These are phyloP conservation scores for Sminthurinus signatus DNA, from an alignment of 1,140 invertebrate genomes.

Conservation along the genomic window DNA sequence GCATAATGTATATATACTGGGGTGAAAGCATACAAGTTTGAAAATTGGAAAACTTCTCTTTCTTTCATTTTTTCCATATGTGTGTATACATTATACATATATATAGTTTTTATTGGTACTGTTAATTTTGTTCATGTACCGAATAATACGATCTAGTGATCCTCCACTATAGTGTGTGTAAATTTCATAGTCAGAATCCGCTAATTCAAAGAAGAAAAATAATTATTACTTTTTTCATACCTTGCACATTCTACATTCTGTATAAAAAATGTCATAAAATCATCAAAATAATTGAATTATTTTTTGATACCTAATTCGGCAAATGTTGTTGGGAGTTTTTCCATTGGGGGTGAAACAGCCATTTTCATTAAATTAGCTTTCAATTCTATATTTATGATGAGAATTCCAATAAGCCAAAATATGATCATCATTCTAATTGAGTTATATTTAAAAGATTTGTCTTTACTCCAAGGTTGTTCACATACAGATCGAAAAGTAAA, in stretches of 20 bases:
- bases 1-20: too few relatives aligned
- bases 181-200: conserved; percentile 9
- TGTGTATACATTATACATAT: not conserved
- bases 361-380: conserved; percentile 7
- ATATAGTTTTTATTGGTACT: not conserved
- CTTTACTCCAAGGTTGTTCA: conserved; percentile 3
- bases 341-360: conserved; percentile 3
- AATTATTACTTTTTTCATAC: too few relatives aligned
- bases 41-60: too few relatives aligned
- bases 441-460: not conserved
- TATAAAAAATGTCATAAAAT: too few relatives aligned
- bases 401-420: not conserved
- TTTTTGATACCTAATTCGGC: too few relatives aligned
- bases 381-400: conserved; percentile 1
- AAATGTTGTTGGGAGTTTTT: conserved; percentile 1
- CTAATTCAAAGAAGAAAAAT: too few relatives aligned
- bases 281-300: too few relatives aligned
- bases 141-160: conserved; percentile 2
- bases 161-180: conserved; percentile 7
- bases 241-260: too few relatives aligned
- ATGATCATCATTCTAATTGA: not conserved
- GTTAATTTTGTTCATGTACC: too few relatives aligned
- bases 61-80: not conserved
- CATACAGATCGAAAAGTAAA: not conserved
- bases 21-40: too few relatives aligned